These are phyloP conservation scores for Drosophila funebris DNA, from an alignment of 1,140 invertebrate genomes.

Conservation along the genomic window DNA sequence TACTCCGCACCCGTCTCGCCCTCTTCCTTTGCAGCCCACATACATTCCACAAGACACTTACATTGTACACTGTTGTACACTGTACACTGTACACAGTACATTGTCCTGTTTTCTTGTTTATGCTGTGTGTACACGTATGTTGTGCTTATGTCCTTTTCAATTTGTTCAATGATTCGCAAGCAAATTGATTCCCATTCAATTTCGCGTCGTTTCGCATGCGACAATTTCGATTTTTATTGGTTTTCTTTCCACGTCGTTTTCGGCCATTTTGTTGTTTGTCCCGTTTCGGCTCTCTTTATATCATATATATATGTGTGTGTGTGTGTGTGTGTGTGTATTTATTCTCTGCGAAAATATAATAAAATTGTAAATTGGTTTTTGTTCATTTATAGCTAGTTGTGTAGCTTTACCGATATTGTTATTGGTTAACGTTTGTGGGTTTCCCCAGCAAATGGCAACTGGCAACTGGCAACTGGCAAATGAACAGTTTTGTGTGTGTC, in stretches of 20 bases:
- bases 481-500: background rate
- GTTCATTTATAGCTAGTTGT: constrained; percentile 73
- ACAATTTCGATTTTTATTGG: constrained; percentile 83
- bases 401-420: constrained; percentile 78
- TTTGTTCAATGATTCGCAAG: constrained; percentile 83
- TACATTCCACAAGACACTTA: constrained; percentile 13
- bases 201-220: constrained; percentile 77
- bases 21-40: background rate
- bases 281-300: constrained; percentile 2
- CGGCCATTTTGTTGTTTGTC: constrained; percentile 46
- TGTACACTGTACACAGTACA: constrained; percentile 24
- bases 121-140: constrained; percentile 43
- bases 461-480: background rate
- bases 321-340: background rate
- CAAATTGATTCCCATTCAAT: constrained; percentile 83
- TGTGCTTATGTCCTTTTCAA: constrained; percentile 76
- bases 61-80: constrained; percentile 17
- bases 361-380: constrained; percentile 81
- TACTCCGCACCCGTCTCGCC: background rate
- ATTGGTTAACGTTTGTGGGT: constrained; percentile 61
- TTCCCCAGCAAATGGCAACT: constrained; percentile 23
- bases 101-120: constrained; percentile 35
- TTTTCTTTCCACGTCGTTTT: constrained; percentile 45
- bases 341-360: constrained; percentile 69
- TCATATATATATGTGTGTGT: background rate